Base-by-base conservation (phyloP, 2,797 vertebrate species). In the Scolopax rusticola region DNA sequence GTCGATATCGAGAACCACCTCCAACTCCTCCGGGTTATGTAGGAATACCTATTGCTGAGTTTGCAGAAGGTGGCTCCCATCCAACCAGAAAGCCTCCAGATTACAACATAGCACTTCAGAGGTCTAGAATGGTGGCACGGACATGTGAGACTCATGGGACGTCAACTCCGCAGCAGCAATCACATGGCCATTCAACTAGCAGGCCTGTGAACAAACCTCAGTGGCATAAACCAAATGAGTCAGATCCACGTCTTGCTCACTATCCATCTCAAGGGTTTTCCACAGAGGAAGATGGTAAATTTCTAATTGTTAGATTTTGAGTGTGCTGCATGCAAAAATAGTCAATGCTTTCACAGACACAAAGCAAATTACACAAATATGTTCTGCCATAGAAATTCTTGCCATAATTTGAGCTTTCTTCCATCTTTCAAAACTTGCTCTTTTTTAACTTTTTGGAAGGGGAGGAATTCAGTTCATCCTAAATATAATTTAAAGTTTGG, bases 21-120 rank as follows among this genome's bases (percentile, higher is more conserved):
- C 99, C 99, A 11, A 99, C 99, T 32, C 99, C 99, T 15, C 99
- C 99, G 0, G 99, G 99, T 97, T 99, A 99, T 95, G 98, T 99
- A 3, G 99, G 99, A 75, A 99, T 99, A 96, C 99, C 99, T 93
- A 99, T 99, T 96, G 98, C 99, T 0, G 99, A 99, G 96, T 99
- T 99, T 50, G 97, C 98, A 0, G 99, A 99, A 78, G 98, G 98
- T 33, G 98, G 98, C 88, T 87, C 96, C 48, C 99, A 99, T 94
- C 97, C 98, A 0, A 98, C 98, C 90, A 98, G 99, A 94, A 99
- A 99, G 84, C 99, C 99, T 8, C 99, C 99, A 0, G 99, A 99
- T 98, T 99, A 99, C 98, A 99, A 99, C 54, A 98, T 99, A 57
- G 99, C 99, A 30, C 98, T 99, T 92, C 99, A 99, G 98, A 98